These are phyloP conservation scores for Chorisops tibialis DNA, from an alignment of 2,888 invertebrate species.

Conservation along the genomic window DNA sequence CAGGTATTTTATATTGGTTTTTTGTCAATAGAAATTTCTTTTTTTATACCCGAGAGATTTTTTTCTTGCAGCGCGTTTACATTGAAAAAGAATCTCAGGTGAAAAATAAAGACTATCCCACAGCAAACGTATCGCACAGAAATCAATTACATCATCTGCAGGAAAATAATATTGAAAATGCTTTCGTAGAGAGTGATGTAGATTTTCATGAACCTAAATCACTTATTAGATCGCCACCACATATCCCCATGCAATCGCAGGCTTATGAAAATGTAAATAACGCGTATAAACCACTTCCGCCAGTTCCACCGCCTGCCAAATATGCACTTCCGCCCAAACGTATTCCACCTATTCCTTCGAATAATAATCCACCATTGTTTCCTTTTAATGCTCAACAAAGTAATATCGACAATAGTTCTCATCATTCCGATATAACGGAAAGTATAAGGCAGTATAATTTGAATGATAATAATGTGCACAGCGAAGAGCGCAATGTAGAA, in stretches of 20 bases:
- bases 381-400: not conserved
- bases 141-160: slow-evolving; percentile 32
- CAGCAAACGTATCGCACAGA: slow-evolving; percentile 33
- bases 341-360: not conserved
- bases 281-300: slow-evolving; percentile 14
- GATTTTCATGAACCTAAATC: slow-evolving; percentile 18
- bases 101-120: slow-evolving; percentile 46
- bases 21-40: not conserved
- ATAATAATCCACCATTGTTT: not conserved
- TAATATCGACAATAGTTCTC: not conserved
- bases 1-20: slow-evolving; percentile 45
- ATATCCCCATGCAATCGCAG: slow-evolving; percentile 16
- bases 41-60: not conserved
- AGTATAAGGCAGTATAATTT: slow-evolving; percentile 32
- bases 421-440: slow-evolving; percentile 27
- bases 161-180: slow-evolving; percentile 7
- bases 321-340: slow-evolving; percentile 21
- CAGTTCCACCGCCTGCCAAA: slow-evolving; percentile 4
- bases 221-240: not conserved
- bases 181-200: slow-evolving; percentile 8
- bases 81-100: slow-evolving; percentile 37
- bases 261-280: slow-evolving; percentile 11
- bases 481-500: not conserved
- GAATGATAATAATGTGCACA: slow-evolving; percentile 10
- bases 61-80: slow-evolving; percentile 7